These are phyloP conservation scores for Phthorimaea operculella DNA, from an alignment of 1,140 invertebrate genomes.

Conservation along the genomic window DNA sequence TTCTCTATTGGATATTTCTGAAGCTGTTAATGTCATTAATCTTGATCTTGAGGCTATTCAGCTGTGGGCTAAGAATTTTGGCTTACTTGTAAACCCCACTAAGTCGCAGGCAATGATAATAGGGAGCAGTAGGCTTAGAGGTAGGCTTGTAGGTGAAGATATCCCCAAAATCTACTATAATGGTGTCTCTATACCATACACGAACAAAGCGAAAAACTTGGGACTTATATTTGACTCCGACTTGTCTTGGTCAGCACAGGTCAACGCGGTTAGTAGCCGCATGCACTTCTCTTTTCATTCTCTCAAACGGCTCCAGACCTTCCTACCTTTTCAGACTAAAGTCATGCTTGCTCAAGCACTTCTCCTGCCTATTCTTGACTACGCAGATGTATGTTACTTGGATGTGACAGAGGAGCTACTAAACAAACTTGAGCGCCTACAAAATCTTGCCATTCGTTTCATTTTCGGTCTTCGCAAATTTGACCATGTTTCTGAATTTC, in stretches of 20 bases:
- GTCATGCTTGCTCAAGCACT: neutral
- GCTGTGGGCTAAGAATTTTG: neutral
- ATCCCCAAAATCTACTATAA: neutral
- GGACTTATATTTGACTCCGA: neutral
- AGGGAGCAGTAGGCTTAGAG: neutral
- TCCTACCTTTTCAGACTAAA: constrained; percentile 1
- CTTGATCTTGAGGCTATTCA: neutral
- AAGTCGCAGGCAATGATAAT: constrained; percentile 2
- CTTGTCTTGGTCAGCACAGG: neutral
- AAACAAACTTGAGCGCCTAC: neutral
- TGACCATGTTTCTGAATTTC: constrained; percentile 1
- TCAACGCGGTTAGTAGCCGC: neutral
- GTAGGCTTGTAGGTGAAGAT: neutral
- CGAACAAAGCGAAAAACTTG: constrained; percentile 1
- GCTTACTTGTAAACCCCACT: neutral
- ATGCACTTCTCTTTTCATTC: constrained; percentile 1
- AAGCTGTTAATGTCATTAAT: neutral
- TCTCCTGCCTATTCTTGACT: neutral
- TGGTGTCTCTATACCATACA: neutral
- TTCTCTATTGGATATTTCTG: neutral
- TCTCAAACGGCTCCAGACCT: constrained; percentile 1
- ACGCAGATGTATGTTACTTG: neutral
- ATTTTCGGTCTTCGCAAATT: neutral
- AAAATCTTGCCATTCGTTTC: neutral
- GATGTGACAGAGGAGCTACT: neutral